These are phyloP conservation scores for Phenganax marumi DNA, from an alignment of 92 coral and sea anemone genomes.

Conservation along the genomic window DNA sequence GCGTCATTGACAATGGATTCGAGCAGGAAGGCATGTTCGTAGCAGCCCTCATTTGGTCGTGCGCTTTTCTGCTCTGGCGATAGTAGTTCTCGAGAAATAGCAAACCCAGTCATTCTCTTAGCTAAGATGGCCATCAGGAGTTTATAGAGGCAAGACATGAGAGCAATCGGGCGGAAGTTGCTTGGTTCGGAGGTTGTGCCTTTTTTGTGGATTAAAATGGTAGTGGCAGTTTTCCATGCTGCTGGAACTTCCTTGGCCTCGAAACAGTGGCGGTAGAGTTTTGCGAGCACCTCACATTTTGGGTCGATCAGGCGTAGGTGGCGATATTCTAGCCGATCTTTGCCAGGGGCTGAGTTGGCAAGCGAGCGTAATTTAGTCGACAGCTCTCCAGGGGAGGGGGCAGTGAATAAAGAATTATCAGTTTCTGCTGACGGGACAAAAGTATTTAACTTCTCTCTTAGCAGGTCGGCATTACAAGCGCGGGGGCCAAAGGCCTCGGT, in stretches of 20 bases:
- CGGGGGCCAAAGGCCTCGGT: neutral
- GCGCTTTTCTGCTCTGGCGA: too few species aligned
- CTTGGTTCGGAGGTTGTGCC: neutral
- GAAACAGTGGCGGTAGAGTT: neutral
- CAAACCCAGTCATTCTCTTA: too few species aligned
- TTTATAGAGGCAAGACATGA: neutral
- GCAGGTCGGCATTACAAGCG: neutral
- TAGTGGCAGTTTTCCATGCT: slow-evolving; percentile 16
- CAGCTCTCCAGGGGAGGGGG: neutral
- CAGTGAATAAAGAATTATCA: neutral
- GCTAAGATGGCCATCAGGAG: neutral
- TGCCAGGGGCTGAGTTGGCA: neutral
- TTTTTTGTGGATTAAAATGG: slow-evolving; percentile 16
- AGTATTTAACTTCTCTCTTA: neutral
- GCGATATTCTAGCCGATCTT: neutral
- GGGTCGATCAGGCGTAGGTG: neutral
- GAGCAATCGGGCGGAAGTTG: slow-evolving; percentile 21
- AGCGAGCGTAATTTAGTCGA: neutral
- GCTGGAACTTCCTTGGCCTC: neutral
- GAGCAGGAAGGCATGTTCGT: neutral
- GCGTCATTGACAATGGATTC: neutral
- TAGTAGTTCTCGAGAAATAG: too few species aligned
- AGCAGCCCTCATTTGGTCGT: neutral
- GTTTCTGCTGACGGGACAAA: neutral
- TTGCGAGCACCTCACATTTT: neutral